phyloP scores from a whole-genome alignment of 2,888 invertebrate species.

The Limnephilus rhombicus region DNA sequence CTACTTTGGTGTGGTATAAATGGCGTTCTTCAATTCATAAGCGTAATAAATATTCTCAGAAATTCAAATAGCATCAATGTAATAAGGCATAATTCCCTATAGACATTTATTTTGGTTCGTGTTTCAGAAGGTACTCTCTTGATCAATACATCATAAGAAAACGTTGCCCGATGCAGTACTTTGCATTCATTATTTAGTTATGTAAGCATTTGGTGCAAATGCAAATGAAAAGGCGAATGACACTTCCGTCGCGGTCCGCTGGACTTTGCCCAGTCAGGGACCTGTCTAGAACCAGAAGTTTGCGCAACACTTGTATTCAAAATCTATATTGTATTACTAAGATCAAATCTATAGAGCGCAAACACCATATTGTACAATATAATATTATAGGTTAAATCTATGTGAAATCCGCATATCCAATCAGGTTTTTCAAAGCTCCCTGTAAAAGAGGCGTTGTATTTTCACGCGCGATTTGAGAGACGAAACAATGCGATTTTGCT shows the following conservation, averaged over 20 bases:
- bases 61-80: background rate
- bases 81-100: background rate
- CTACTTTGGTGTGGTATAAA: background rate
- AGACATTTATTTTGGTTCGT: background rate
- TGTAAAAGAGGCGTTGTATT: background rate
- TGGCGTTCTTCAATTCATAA: background rate
- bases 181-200: constrained; percentile 28
- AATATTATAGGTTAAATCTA: background rate
- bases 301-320: background rate
- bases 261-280: background rate
- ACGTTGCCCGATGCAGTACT: background rate
- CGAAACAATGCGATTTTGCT: background rate
- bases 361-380: background rate
- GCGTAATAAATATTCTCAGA: background rate
- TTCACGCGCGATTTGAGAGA: background rate
- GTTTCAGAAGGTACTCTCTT: background rate
- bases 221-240: constrained; percentile 50
- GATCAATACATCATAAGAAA: background rate
- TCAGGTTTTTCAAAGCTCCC: background rate
- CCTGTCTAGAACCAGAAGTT: background rate
- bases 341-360: background rate
- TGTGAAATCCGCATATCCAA: background rate
- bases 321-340: background rate
- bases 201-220: constrained; percentile 56
- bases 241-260: constrained; percentile 59